Evolutionary conservation across 2,113 vertebrate species (phyloP).

Genomic region (Thermophis baileyi): DNA sequence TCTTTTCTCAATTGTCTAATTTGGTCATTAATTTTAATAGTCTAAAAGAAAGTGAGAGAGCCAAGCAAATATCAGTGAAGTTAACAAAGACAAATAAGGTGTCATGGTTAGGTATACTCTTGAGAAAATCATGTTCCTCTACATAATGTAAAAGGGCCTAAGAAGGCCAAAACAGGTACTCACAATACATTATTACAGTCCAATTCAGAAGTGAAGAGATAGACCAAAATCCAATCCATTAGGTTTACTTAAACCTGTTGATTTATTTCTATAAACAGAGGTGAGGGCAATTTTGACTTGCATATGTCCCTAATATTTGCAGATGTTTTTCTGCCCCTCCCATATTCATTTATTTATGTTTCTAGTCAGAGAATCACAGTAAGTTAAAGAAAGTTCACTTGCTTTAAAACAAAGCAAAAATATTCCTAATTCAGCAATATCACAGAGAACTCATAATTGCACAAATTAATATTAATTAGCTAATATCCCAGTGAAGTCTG

Average conservation of each 20-base stretch:
- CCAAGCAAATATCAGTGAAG: conserved; percentile 18
- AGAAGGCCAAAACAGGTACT: not conserved
- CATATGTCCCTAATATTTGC: not conserved
- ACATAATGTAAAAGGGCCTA: conserved; percentile 16
- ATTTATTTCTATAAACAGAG: not conserved
- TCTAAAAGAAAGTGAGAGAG: conserved; percentile 8
- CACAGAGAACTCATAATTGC: not conserved
- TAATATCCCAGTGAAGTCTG: not conserved
- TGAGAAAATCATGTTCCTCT: not conserved
- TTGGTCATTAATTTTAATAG: conserved; percentile 42
- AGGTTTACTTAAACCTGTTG: not conserved
- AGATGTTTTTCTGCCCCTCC: not conserved
- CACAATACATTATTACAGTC: conserved; percentile 2
- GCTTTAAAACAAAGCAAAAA: not conserved
- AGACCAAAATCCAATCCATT: not conserved
- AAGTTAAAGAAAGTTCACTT: not conserved
- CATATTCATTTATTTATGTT: not conserved
- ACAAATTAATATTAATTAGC: not conserved
- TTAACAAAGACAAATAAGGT: not conserved
- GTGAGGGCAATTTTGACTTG: not conserved
- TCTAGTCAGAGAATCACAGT: not conserved
- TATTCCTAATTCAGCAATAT: not conserved
- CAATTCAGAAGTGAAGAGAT: not conserved
- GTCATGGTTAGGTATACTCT: not conserved
- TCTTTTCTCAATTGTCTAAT: not conserved